These are phyloP conservation scores for Xestobium rufovillosum DNA, from an alignment of 2,888 invertebrate genomes.

Conservation along the genomic window DNA sequence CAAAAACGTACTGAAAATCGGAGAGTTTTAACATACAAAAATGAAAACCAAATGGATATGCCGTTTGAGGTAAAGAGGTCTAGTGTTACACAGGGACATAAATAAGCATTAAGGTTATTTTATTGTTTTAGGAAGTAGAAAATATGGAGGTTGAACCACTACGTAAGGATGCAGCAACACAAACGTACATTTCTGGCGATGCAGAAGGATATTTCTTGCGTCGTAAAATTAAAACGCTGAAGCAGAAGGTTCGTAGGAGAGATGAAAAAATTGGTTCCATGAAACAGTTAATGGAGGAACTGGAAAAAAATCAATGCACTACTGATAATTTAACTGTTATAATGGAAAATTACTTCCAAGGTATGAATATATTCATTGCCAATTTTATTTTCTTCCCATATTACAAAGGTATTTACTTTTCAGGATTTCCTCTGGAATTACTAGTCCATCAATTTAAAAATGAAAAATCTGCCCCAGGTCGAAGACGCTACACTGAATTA, in stretches of 20 bases:
- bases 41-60: no score
- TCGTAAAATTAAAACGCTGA: conserved; percentile 2
- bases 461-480: conserved; percentile 5
- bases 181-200: background rate
- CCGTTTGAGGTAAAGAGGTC: no score
- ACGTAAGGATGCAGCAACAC: no score
- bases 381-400: no score
- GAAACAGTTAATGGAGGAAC: conserved; percentile 12
- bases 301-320: conserved; percentile 13
- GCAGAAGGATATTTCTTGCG: background rate
- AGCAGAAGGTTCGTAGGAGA: conserved; percentile 4
- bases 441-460: conserved; percentile 10
- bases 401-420: background rate
- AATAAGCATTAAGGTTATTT: no score
- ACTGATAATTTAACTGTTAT: conserved; percentile 16
- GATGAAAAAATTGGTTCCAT: conserved; percentile 9
- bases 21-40: no score
- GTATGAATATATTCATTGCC: background rate
- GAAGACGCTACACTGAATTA: conserved; percentile 15
- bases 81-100: no score
- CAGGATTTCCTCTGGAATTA: conserved; percentile 20
- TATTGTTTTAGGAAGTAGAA: no score
- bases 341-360: conserved; percentile 19
- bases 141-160: no score
- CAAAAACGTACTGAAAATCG: no score